These are phyloP conservation scores for Alviniconcha strummeri DNA, from an alignment of 2,888 invertebrate species.

Conservation along the genomic window DNA sequence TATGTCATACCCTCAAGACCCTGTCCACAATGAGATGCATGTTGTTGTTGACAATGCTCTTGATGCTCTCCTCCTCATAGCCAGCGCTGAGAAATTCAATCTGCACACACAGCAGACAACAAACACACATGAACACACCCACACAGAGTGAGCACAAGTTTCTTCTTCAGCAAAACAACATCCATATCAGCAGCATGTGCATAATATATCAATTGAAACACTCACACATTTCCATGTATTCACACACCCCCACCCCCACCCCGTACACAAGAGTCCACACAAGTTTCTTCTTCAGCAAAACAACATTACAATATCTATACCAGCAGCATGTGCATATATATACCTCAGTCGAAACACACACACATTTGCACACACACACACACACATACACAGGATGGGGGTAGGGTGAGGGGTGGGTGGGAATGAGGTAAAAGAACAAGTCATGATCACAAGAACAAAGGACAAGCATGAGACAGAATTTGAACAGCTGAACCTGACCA, in stretches of 20 bases:
- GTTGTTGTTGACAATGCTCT: conserved; percentile 77
- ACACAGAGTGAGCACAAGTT: background rate
- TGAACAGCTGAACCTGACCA: too few relatives aligned
- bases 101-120: conserved; percentile 46
- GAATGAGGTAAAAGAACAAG: too few relatives aligned
- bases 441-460: too few relatives aligned
- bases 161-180: too few relatives aligned
- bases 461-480: too few relatives aligned
- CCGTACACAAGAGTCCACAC: too few relatives aligned
- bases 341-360: background rate
- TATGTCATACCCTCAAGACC: conserved; percentile 75
- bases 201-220: too few relatives aligned
- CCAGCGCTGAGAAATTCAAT: conserved; percentile 78
- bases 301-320: too few relatives aligned
- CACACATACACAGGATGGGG: background rate
- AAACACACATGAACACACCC: background rate
- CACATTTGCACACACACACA: background rate
- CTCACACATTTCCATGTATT: too few relatives aligned
- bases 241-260: background rate
- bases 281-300: too few relatives aligned
- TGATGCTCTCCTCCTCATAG: conserved; percentile 64
- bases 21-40: conserved; percentile 80
- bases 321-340: background rate
- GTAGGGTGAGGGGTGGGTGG: too few relatives aligned
- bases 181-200: too few relatives aligned